Conservation (phyloP, 2,888 invertebrate species). For the Lasioglossum marginatum region DNA sequence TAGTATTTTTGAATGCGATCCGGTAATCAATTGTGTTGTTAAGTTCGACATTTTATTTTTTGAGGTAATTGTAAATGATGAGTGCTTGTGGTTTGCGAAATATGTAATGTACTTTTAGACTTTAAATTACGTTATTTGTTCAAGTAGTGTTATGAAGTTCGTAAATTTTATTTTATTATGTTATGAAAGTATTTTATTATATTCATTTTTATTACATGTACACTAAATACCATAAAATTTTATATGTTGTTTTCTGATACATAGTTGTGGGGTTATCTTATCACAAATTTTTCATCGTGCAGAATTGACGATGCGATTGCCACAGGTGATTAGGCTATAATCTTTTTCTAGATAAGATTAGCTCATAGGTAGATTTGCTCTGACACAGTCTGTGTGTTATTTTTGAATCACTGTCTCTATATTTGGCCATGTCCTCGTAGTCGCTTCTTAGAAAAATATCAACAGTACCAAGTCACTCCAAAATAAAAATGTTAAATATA, state of each 20-base stretch:
- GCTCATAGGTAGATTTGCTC: background rate
- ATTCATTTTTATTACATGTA: background rate
- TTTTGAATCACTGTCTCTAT: background rate
- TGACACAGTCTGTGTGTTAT: background rate
- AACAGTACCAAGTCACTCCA: background rate
- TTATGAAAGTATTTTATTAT: background rate
- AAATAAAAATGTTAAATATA: background rate
- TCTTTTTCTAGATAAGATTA: slow-evolving; percentile 17
- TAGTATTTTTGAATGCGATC: background rate
- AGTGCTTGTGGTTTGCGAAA: background rate
- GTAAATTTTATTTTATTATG: background rate
- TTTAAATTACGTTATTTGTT: background rate
- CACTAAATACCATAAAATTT: background rate
- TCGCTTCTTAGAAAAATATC: background rate
- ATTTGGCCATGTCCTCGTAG: background rate
- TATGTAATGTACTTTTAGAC: background rate
- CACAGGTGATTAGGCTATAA: background rate
- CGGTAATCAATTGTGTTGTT: background rate
- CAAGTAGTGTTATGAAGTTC: background rate
- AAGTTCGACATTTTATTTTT: background rate
- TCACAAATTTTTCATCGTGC: background rate
- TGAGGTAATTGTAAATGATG: background rate
- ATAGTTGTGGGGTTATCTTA: background rate
- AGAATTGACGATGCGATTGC: background rate
- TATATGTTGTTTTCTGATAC: background rate